Base-by-base conservation (phyloP, 2,888 invertebrate species). In the Eristalis pertinax region DNA sequence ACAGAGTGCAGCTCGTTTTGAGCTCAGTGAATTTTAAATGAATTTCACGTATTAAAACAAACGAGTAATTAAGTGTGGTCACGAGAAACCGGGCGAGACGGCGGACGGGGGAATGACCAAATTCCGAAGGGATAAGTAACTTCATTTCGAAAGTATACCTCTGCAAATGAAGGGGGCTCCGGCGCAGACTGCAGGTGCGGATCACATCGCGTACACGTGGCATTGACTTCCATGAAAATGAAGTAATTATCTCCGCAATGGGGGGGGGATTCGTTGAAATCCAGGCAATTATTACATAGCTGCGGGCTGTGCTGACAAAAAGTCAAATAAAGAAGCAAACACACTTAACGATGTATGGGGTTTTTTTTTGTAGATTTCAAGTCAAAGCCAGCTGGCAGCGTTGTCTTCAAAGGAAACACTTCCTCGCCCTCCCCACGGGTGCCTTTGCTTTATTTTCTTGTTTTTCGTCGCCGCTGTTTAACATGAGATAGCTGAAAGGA, bases 11-110 rank as follows among this genome's bases (percentile, higher is more conserved):
- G 38, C 58, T 64, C 74, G 74, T 69, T 73, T 73, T 69, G 43
- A 69, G 63, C 73, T 81, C 73, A 73, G 76, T 81, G 77, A 74
- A 81, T 77, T 81, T 82, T 73, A 81, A 81, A 81, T 41, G 58
- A 67, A 77, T 81, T 69, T 76, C 72, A 19, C 76, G 38, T 72
- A 81, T 84, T 76, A 76, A 80, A 84, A 84, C 72, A 81, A 68
- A 63, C 77, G 76, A 77, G 72, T 77, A 73, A 85, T 85, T 81
- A 82, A 69, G 72, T 80, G 63, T 43, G 58, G 67, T 73, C 67
- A 35, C 43, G 15, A 22, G 8, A 58, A 63, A 24, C n/a, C 24
- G 15, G 8, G 60, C 26, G 60, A n/a, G n/a, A n/a, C 26, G 60
- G 15, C 7, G 13, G 22, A n/a, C 13, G n/a, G 22, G 64, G 11